These are phyloP conservation scores for Oenanthe oenanthe DNA, from an alignment of 2,113 vertebrate species.

Conservation along the genomic window DNA sequence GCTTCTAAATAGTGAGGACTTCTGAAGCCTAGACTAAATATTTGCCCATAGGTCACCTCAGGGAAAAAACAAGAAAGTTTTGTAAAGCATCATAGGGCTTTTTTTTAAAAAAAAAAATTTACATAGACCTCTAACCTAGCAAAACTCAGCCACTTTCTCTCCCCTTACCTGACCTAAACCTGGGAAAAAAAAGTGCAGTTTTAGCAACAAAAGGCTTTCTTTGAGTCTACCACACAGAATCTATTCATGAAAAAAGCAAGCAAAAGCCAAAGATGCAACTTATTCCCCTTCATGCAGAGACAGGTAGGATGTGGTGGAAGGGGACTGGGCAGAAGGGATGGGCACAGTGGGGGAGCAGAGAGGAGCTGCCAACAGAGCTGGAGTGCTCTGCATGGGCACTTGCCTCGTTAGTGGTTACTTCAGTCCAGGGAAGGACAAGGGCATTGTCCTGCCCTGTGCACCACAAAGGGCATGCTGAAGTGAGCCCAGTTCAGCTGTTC, in stretches of 20 bases:
- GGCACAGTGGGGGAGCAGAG: not conserved
- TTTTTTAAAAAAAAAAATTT: not conserved
- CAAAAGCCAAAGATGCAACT: not conserved
- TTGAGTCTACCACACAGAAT: not conserved
- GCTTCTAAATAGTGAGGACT: not conserved
- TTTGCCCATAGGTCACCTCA: slow-evolving; percentile 10
- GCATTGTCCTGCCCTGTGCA: not conserved
- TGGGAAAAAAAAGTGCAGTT: not conserved
- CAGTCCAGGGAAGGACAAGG: not conserved
- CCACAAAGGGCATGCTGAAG: not conserved
- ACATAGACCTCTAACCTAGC: not conserved
- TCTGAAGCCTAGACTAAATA: slow-evolving; percentile 14
- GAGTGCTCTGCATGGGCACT: accelerated
- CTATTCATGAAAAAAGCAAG: not conserved
- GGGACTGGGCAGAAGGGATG: not conserved
- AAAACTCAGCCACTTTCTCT: not conserved
- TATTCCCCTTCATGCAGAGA: not conserved
- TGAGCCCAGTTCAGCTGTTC: not conserved
- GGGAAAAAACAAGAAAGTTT: slow-evolving; percentile 12
- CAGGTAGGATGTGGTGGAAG: not conserved
- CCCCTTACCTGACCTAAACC: slow-evolving; percentile 6
- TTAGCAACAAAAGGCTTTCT: not conserved
- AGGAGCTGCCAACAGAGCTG: not conserved
- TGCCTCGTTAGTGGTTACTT: accelerated
- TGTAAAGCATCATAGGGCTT: not conserved